Base-by-base conservation (phyloP, 30 jellyfish, hydroid and myxozoan species). In the Aurelia coerulea region DNA sequence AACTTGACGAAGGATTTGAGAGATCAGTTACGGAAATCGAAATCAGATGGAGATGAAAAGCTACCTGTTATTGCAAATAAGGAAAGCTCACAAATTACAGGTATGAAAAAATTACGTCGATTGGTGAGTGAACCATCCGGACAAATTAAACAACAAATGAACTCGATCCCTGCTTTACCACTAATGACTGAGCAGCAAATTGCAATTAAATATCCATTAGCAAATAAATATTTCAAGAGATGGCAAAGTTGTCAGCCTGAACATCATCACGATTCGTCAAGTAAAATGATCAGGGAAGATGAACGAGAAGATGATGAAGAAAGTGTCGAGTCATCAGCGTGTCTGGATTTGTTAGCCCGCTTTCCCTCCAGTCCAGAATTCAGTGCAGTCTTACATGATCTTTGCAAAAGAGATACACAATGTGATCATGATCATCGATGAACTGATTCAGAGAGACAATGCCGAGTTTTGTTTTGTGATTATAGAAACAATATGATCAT, bases 351-450 rank as follows among this genome's bases (percentile, higher is more conserved):
- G 7, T 37, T 68, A 14, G 32, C 72, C 5, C 83, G 90, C 51
- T 81, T 81, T 37, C 90, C 90, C 3, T 81, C 90, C 1, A 81
- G 90, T 42, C 90, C 90, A 42, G 90, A 81, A 54, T 81, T 81
- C 76, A 68, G 63, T 52, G 46, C 90, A 15, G 83, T 81, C 12
- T 50, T 81, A 11, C 90, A 69, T 41, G 71, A 60, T 49, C 41
- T 81, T 65, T 46, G 56, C 15, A 46, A 46, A 46, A 46, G 56
- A 46, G 14, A 46, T 7, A 46, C 6, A 46, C 56, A 46, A 4
- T 46, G 14, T 39, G 56, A 46, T 46, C 13, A 9, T 39, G 56
- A 46, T 46, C 13, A 9, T 46, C 8, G 56, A 46, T 46, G 11
- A 14, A 46, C 14, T 46, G 56, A 46, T 46, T 46, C 56, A 46